Base-by-base conservation (phyloP, 1,140 invertebrate species). In the Eupeodes corollae region DNA sequence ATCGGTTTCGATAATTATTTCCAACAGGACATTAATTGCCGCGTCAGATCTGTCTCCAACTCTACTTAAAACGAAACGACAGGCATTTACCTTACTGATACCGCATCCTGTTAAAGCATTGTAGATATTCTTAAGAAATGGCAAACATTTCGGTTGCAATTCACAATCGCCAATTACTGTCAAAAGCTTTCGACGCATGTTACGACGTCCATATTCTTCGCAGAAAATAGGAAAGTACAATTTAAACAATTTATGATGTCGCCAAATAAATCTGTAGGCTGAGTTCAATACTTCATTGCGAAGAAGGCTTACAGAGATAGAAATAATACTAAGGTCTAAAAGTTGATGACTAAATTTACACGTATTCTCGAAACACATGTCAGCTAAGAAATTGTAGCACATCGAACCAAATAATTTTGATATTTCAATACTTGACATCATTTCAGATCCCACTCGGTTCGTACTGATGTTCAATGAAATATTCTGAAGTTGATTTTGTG, bases 1-100 rank as follows among this genome's bases (percentile, higher is more conserved):
- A 33, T 47, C 45, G 5, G 45, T n/a, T 13, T 47, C 37, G 2
- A 47, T 30, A 33, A 47, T 47, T 32, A 47, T 47, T 10, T 32
- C 13, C n/a, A 47, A 14, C 8, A 47, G 18, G 2, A 16, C n/a
- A 18, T 47, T 37, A 19, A 47, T 47, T 16, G 45, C 39, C 10
- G 6, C 2, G 19, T 16, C 14, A 8, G 45, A 47, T 41, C 35
- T 47, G 16, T 47, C 45, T 2, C 35, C 35, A 33, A 34, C 32
- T n/a, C 38, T 32, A 19, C 5, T 38, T 21, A 47, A 47, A 5
- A 47, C 39, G 9, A 39, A 37, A 19, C 45, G 45, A n/a, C 45
- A 47, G 8, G 45, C 45, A 41, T 47, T 41, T 1, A 47, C 35
- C 19, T 47, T 47, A 15, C 39, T 39, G 10, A 47, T 14, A 1